A percentile compares a stretch with the other conserved stretches of the same genome.
phyloP scores from a whole-genome alignment of 1,140 invertebrate genomes.

The Ridgeia piscesae region DNA sequence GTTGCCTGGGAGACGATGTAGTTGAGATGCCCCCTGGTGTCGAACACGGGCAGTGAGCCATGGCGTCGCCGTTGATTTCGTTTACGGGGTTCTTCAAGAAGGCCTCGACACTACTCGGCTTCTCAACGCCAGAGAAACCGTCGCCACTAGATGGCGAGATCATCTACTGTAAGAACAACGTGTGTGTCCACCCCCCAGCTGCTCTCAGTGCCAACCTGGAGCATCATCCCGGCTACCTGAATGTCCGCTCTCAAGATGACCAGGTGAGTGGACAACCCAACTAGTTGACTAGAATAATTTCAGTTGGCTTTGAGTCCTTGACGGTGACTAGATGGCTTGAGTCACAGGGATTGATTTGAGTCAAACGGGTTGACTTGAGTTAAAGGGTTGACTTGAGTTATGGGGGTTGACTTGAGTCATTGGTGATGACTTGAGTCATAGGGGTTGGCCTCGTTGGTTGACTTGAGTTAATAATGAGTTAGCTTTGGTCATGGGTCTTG shows the following conservation, averaged over 20 bases:
- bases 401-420: too few relatives aligned
- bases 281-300: background rate
- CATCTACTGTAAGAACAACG: constrained; percentile 76
- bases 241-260: constrained; percentile 73
- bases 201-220: constrained; percentile 76
- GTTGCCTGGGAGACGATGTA: constrained; percentile 13
- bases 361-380: too few relatives aligned
- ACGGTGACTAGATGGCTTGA: background rate
- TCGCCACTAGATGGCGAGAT: constrained; percentile 57
- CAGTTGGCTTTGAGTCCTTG: too few relatives aligned
- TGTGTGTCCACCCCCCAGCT: constrained; percentile 90
- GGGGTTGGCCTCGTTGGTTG: too few relatives aligned
- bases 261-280: constrained; percentile 59
- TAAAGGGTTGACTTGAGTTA: too few relatives aligned
- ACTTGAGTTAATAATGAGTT: too few relatives aligned
- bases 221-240: constrained; percentile 89
- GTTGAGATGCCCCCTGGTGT: background rate
- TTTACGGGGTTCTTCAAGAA: constrained; percentile 53
- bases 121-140: constrained; percentile 41
- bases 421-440: too few relatives aligned
- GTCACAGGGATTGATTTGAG: too few relatives aligned
- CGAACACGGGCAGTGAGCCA: background rate
- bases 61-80: constrained; percentile 39
- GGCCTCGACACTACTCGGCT: constrained; percentile 50
- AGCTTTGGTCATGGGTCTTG: too few relatives aligned